Evolutionary conservation across 1,140 invertebrate species (phyloP).

Genomic region (Muscidifurax raptorellus): DNA sequence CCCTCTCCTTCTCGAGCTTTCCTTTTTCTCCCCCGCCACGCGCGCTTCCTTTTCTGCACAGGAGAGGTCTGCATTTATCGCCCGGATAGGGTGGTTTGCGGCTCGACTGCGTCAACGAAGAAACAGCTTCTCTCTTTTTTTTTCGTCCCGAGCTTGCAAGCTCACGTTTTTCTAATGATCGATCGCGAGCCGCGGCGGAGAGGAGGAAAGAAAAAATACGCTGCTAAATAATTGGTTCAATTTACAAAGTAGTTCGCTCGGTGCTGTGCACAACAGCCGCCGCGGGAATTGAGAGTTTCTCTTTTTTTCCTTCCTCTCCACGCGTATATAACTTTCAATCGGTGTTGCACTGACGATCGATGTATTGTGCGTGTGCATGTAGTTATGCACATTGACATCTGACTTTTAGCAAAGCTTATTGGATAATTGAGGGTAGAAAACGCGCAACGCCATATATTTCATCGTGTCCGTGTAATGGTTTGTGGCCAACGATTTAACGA

Average conservation of each 20-base stretch:
- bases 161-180: background rate
- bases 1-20: background rate
- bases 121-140: too few species aligned
- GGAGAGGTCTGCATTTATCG: background rate
- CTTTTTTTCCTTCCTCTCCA: background rate
- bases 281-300: background rate
- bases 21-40: background rate
- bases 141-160: background rate
- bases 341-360: background rate
- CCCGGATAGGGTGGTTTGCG: too few species aligned
- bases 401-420: too few species aligned
- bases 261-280: background rate
- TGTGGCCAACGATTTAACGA: too few species aligned
- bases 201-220: background rate
- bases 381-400: too few species aligned
- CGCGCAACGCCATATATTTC: too few species aligned
- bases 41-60: background rate
- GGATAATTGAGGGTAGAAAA: too few species aligned
- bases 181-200: background rate
- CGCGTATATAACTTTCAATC: background rate
- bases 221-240: conserved; percentile 10
- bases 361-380: background rate
- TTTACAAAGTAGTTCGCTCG: background rate
- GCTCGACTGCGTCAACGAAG: too few species aligned
- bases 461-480: too few species aligned